Conservation (phyloP, 2,113 vertebrate species). For the Phoxinus phoxinus region DNA sequence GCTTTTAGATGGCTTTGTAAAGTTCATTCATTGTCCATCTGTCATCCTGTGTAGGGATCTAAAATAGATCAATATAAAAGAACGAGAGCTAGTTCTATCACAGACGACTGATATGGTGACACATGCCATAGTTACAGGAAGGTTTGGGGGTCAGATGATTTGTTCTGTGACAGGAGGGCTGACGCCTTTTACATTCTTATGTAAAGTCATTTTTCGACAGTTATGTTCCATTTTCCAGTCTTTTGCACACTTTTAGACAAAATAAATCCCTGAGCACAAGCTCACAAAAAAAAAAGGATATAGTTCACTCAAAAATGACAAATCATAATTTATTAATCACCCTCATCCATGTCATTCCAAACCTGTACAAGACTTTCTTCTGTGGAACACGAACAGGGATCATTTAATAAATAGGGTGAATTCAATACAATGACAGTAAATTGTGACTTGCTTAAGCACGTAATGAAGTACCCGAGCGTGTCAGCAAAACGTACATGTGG, state of each 20-base stretch:
- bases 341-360: not conserved
- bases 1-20: conserved; percentile 35
- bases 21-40: conserved; percentile 32
- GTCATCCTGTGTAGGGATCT: conserved; percentile 7
- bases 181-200: not conserved
- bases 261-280: not conserved
- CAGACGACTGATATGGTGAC: conserved; percentile 34
- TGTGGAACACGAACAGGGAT: not conserved
- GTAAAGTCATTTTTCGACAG: conserved; percentile 5
- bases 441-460: not conserved
- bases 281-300: too few species aligned
- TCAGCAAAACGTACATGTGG: not conserved
- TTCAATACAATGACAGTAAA: not conserved
- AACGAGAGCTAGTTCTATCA: conserved; percentile 33
- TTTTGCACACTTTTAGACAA: not conserved
- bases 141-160: not conserved
- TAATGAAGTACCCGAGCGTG: not conserved
- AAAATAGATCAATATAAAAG: conserved; percentile 25
- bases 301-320: too few species aligned
- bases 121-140: conserved; percentile 19
- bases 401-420: not conserved
- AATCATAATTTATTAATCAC: not conserved
- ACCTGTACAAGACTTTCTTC: not conserved
- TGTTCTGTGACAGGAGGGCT: not conserved
- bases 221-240: not conserved